A percentile compares a stretch with the other conserved stretches of the same genome.
Conservation (phyloP, 2,888 invertebrate species). For the Charanyca ferruginea region DNA sequence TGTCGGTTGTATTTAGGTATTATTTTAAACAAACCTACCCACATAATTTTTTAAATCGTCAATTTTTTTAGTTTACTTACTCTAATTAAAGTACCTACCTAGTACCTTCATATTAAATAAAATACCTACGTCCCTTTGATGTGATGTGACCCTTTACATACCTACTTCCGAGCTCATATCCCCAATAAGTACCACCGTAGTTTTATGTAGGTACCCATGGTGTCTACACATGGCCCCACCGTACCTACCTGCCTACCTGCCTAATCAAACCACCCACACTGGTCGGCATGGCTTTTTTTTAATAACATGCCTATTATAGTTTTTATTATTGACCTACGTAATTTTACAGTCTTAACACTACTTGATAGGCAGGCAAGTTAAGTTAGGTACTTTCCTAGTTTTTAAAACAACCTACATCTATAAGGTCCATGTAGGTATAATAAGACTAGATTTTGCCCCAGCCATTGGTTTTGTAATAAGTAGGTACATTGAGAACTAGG, state of each 20-base stretch:
- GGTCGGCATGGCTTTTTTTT: slow-evolving; percentile 34
- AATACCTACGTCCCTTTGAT: no score
- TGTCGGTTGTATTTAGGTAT: slow-evolving; percentile 28
- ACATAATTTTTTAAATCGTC: not conserved
- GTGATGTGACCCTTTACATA: no score
- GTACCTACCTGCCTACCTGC: no score
- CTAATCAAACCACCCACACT: slow-evolving; percentile 49
- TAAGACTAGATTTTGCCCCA: slow-evolving; percentile 16
- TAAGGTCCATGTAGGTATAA: not conserved
- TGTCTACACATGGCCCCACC: slow-evolving; percentile 32
- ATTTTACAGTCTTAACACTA: slow-evolving; percentile 17
- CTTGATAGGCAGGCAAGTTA: no score
- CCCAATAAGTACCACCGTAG: slow-evolving; percentile 5
- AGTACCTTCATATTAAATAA: no score
- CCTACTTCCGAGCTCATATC: no score
- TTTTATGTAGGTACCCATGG: slow-evolving; percentile 18
- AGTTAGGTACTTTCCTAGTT: not conserved
- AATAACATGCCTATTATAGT: slow-evolving; percentile 24
- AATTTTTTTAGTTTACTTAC: no score
- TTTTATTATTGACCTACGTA: slow-evolving; percentile 27
- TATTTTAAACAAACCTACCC: not conserved
- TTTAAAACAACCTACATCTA: slow-evolving; percentile 36
- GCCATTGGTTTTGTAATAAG: slow-evolving; percentile 20
- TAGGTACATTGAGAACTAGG: slow-evolving; percentile 4
- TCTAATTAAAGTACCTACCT: no score